Evolutionary conservation across 2,113 vertebrate species (phyloP), one percentile per base, ranked within the genome.

Genomic region (Grallaria varia): DNA sequence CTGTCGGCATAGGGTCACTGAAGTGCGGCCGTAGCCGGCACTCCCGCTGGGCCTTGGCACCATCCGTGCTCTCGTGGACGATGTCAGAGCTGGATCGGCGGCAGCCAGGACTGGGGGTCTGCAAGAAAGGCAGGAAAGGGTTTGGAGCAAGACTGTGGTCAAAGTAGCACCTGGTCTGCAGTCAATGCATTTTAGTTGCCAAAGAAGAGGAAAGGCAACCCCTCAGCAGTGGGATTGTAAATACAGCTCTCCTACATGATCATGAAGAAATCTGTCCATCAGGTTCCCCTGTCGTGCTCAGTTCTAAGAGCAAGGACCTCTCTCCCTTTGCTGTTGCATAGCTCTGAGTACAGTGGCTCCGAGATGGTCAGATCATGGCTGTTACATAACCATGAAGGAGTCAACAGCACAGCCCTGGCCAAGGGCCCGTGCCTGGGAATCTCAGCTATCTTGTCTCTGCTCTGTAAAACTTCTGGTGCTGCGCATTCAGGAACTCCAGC

Each of bases 1-100:
- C 98, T 4, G 98, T 98, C 0, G 98, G 98, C 98, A 99, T 99
- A 64, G 98, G 99, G 95, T 98, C 98, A 30, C 98, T 99, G 98
- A 98, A 98, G 97, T 99, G 98, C 2, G 98, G 98, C 95, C 98
- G 97, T 94, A 99, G 98, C 14, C 98, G 98, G 89, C 98, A 98
- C 96, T 98, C 98, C 27, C 99, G 98, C 98, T 98, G 98, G 8
- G 98, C 98, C 97, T 98, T 99, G 96, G 98, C 98, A 28, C 98
- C 98, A 68, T 98, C 98, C 1, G 97, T 95, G 69, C 96, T 97
- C 97, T 98, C 98, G 30, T 98, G 98, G 93, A 98, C 98, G 5
- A 98, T 98, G 88, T 98, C 98, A 0, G 98, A 99, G 97, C 98
- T 99, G 97, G 98, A 99, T 64, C 99, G 98, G 96, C 98, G 98